Percentiles rank a stretch among this genome's conserved stretches.
phyloP scores from a whole-genome alignment of 1,140 invertebrate genomes.

The Drosophila arawakana region DNA sequence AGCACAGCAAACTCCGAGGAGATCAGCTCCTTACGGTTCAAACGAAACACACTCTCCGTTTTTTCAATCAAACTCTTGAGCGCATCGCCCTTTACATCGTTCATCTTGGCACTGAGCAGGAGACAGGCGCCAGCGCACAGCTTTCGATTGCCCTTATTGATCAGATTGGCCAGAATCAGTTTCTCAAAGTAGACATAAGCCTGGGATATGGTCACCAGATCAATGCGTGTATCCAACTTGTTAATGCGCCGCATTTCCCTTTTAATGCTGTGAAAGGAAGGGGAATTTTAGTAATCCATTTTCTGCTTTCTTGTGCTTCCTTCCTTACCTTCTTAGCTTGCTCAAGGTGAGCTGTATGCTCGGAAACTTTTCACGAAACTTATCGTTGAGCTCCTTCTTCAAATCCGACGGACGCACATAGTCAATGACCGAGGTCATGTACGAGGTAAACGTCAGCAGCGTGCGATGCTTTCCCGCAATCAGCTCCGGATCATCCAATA shows the following conservation, averaged over 20 bases:
- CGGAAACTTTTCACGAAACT: constrained; percentile 98
- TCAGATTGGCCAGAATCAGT: constrained; percentile 94
- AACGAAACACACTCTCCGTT: constrained; percentile 94
- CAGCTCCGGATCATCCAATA: constrained; percentile 97
- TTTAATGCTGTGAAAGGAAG: constrained; percentile 88
- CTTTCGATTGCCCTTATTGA: constrained; percentile 98
- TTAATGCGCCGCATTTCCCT: constrained; percentile 97
- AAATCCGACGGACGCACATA: constrained; percentile 98
- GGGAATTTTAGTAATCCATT: neutral
- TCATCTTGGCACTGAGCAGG: constrained; percentile 96
- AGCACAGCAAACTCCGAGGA: constrained; percentile 97
- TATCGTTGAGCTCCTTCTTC: constrained; percentile 99
- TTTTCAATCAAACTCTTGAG: constrained; percentile 95
- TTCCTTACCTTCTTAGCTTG: constrained; percentile 94
- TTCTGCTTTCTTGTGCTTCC: neutral
- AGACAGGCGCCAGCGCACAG: constrained; percentile 97
- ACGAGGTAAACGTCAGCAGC: constrained; percentile 96
- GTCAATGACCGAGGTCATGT: constrained; percentile 98
- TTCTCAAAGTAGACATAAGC: constrained; percentile 99
- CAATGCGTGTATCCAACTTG: constrained; percentile 92
- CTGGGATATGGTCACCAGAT: constrained; percentile 96
- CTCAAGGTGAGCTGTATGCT: constrained; percentile 97
- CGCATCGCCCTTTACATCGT: constrained; percentile 96
- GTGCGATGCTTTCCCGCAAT: constrained; percentile 98
- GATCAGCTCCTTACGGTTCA: constrained; percentile 96